Conservation (phyloP, 2,797 vertebrate genomes). For the Xerus rutilus region DNA sequence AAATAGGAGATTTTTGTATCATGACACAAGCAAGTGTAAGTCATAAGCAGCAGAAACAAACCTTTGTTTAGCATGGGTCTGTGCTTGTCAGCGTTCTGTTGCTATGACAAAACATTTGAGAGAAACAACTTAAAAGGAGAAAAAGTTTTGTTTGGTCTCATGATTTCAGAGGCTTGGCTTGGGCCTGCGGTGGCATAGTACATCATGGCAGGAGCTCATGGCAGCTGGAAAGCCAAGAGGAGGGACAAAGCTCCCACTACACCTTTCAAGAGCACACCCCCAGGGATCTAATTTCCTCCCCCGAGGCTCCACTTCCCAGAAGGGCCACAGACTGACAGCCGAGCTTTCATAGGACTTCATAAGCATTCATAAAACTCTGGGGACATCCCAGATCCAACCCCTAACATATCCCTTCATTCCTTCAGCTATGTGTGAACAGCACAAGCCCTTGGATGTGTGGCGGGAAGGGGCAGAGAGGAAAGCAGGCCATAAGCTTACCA, state of each 20-base stretch:
- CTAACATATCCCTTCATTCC: not conserved
- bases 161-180: not conserved
- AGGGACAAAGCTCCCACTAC: no score
- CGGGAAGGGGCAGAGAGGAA: not conserved
- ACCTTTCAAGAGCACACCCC: not conserved
- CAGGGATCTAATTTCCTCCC: not conserved
- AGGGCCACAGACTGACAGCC: not conserved
- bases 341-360: no score
- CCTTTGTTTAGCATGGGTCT: rapidly evolving
- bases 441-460: not conserved
- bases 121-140: not conserved
- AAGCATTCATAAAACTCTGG: not conserved
- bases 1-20: not conserved
- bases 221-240: not conserved
- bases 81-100: not conserved
- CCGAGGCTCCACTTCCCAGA: not conserved
- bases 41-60: not conserved
- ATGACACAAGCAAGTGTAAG: not conserved
- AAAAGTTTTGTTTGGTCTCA: not conserved
- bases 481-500: rapidly evolving
- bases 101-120: not conserved
- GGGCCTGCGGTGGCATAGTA: not conserved
- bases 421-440: rapidly evolving
- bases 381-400: not conserved
- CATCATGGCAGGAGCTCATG: not conserved